Conservation (phyloP, 2,797 vertebrate species). For the Sebastes hopkinsi region DNA sequence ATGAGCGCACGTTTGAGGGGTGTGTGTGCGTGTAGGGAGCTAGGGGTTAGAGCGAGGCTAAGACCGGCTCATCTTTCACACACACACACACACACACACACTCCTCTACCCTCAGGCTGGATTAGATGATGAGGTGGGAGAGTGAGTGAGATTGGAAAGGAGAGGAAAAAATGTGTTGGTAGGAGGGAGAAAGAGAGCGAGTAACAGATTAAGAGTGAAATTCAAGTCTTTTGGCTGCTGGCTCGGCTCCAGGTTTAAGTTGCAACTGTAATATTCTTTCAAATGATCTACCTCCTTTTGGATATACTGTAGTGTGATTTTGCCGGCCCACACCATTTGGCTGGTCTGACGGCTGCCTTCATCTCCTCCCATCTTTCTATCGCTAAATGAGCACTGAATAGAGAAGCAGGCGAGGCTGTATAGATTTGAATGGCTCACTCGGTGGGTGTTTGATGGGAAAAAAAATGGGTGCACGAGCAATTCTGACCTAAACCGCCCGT, state of each 20-base stretch:
- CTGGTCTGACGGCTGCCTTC: slow-evolving; percentile 42
- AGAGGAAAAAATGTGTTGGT: slow-evolving; percentile 54
- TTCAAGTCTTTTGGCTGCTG: slow-evolving; percentile 63
- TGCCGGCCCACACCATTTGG: slow-evolving; percentile 35
- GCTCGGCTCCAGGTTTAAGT: slow-evolving; percentile 62
- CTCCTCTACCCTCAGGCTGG: slow-evolving; percentile 69
- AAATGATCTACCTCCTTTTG: slow-evolving; percentile 47
- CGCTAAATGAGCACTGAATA: slow-evolving; percentile 69
- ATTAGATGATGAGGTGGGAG: slow-evolving; percentile 79
- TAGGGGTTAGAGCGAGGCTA: slow-evolving; percentile 72
- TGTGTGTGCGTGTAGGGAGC: slow-evolving; percentile 30
- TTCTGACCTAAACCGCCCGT: slow-evolving; percentile 71
- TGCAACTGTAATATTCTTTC: slow-evolving; percentile 60
- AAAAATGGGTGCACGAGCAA: slow-evolving; percentile 65
- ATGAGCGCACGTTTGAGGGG: slow-evolving; percentile 8
- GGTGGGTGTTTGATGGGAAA: slow-evolving; percentile 63
- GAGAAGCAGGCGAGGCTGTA: slow-evolving; percentile 36
- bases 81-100: slow-evolving; percentile 45
- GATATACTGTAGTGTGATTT: slow-evolving; percentile 32
- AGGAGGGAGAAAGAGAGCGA: slow-evolving; percentile 62
- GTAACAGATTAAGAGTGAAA: slow-evolving; percentile 72
- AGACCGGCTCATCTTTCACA: slow-evolving; percentile 70
- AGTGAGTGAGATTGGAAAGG: slow-evolving; percentile 65
- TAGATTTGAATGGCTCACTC: slow-evolving; percentile 62
- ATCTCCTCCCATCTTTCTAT: slow-evolving; percentile 64